Evolutionary conservation across 1,140 invertebrate species (phyloP).

Genomic region (Cyphomyrmex costatus): DNA sequence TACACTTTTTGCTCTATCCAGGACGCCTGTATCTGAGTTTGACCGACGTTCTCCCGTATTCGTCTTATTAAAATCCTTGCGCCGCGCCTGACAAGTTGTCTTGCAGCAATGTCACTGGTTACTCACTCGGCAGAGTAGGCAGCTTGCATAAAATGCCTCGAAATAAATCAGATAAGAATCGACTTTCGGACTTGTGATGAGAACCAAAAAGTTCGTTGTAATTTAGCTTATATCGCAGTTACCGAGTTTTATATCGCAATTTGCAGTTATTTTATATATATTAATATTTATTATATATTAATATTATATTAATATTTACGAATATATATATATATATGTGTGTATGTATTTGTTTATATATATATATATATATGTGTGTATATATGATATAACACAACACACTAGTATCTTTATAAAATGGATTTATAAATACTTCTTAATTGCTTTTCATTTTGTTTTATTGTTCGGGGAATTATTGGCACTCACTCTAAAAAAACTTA

Average conservation of each 20-base stretch:
- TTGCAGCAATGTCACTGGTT: constrained; percentile 58
- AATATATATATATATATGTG: not conserved
- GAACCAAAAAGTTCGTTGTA: constrained; percentile 15
- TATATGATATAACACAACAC: no score
- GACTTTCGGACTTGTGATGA: not conserved
- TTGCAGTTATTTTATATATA: not conserved
- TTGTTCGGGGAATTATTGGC: not conserved
- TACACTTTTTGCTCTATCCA: constrained; percentile 44
- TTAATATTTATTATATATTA: no score
- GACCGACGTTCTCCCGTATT: not conserved
- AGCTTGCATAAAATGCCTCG: not conserved
- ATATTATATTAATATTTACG: not conserved
- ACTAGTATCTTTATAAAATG: not conserved
- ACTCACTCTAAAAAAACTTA: not conserved
- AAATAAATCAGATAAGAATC: constrained; percentile 59
- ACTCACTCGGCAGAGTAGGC: constrained; percentile 12
- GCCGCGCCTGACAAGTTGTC: constrained; percentile 60
- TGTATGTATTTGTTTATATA: no score
- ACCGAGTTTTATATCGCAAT: not conserved
- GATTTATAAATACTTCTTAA: not conserved
- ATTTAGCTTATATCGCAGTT: constrained; percentile 2
- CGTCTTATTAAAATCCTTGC: constrained; percentile 66
- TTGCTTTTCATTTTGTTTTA: not conserved
- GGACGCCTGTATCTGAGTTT: constrained; percentile 19
- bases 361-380: not conserved